A percentile compares a stretch with the other conserved stretches of the same genome.
phyloP scores from a whole-genome alignment of 2,113 vertebrate species.

The Heloderma charlesbogerti region DNA sequence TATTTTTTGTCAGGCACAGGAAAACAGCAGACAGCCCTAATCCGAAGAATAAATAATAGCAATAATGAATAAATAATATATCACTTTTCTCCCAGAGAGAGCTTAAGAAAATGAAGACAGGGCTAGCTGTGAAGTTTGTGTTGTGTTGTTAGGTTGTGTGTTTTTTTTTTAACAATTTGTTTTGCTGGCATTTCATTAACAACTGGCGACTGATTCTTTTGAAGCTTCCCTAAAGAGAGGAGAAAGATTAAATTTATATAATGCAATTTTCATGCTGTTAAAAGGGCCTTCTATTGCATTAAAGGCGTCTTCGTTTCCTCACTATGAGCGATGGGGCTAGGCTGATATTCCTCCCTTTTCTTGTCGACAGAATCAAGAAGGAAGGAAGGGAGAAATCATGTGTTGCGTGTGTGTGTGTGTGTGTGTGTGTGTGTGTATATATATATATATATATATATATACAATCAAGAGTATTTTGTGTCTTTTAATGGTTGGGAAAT shows the following conservation, averaged over 20 bases:
- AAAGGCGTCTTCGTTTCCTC: slow-evolving; percentile 24
- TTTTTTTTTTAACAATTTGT: not conserved
- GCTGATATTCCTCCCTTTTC: not conserved
- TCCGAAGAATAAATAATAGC: not conserved
- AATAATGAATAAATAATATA: not conserved
- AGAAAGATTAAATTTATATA: slow-evolving; percentile 33
- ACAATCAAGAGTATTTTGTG: slow-evolving; percentile 15
- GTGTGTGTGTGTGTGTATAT: not conserved
- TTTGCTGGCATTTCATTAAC: slow-evolving; percentile 20
- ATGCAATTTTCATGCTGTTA: slow-evolving; percentile 36
- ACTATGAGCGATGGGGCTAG: not conserved
- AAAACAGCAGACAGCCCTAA: not conserved
- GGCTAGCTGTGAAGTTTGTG: not conserved
- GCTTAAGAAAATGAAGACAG: too few species aligned
- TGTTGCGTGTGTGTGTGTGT: not conserved
- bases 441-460: not conserved
- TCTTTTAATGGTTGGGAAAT: slow-evolving; percentile 55
- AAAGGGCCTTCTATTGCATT: slow-evolving; percentile 27
- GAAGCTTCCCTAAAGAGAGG: slow-evolving; percentile 4
- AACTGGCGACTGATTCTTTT: not conserved
- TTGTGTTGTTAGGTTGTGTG: not conserved
- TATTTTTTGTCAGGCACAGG: too few species aligned
- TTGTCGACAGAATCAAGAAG: not conserved
- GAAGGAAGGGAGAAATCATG: not conserved
- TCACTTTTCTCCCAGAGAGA: not conserved